Evolutionary conservation across 1,140 invertebrate species (phyloP).

Genomic region (Euura lappo): DNA sequence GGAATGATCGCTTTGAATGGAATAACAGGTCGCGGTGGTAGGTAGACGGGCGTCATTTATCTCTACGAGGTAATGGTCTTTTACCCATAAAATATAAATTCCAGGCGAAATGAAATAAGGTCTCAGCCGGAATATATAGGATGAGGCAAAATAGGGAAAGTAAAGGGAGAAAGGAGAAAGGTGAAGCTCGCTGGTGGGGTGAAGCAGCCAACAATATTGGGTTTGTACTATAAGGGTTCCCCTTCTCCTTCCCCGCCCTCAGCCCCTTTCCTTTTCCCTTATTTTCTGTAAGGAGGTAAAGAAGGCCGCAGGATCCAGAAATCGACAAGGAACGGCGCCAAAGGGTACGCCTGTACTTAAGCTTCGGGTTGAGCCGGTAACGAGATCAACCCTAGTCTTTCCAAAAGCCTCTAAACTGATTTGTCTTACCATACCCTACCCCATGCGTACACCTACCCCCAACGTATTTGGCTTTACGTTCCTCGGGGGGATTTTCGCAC

Average conservation of each 20-base stretch:
- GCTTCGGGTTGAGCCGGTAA: conserved; percentile 37
- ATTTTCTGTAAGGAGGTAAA: conserved; percentile 3
- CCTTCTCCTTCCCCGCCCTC: background rate
- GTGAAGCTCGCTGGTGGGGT: conserved; percentile 9
- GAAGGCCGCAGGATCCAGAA: background rate
- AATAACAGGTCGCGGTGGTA: background rate
- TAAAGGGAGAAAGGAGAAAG: background rate
- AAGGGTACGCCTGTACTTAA: background rate
- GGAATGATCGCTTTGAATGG: background rate
- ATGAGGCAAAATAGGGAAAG: background rate
- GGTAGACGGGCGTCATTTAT: background rate
- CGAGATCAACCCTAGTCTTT: conserved; percentile 38
- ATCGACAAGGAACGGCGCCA: background rate
- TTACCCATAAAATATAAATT: conserved; percentile 11
- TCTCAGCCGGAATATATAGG: background rate
- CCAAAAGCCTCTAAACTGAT: conserved; percentile 40
- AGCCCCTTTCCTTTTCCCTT: background rate
- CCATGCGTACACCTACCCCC: too few species aligned
- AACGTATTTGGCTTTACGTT: too few species aligned
- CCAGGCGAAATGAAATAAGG: conserved; percentile 10
- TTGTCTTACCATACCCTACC: conserved; percentile 30
- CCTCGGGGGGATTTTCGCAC: too few species aligned
- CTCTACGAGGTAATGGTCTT: background rate
- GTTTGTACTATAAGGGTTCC: conserved; percentile 27
- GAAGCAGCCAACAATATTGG: conserved; percentile 33